phyloP scores from a whole-genome alignment of 2,113 vertebrate species.

The Gymnobelideus leadbeateri region DNA sequence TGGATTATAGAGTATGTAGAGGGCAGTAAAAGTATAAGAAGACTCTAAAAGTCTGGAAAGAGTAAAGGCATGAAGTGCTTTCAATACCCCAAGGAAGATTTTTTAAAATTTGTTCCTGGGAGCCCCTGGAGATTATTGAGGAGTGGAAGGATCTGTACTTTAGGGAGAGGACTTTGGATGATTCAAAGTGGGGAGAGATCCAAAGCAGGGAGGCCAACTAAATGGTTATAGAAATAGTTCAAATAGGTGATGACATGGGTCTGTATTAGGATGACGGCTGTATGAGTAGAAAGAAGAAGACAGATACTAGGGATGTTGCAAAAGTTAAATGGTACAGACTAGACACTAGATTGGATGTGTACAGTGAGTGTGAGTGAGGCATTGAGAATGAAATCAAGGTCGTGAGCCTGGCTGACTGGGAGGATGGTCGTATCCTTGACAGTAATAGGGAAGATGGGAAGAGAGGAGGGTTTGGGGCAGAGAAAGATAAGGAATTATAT shows the following conservation, averaged over 20 bases:
- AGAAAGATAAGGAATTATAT: not conserved
- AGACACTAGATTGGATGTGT: not conserved
- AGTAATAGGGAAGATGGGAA: not conserved
- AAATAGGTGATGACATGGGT: not conserved
- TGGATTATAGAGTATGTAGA: not conserved
- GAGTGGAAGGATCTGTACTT: not conserved
- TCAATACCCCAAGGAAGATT: not conserved
- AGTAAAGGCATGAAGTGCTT: not conserved
- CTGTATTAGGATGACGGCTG: too few species aligned
- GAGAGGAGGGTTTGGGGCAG: not conserved
- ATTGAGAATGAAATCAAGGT: not conserved
- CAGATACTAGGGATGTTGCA: not conserved
- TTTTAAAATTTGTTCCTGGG: not conserved
- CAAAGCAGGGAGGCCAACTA: not conserved
- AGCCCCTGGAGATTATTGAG: not conserved
- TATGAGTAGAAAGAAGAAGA: not conserved
- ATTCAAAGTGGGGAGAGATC: not conserved
- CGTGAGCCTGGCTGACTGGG: not conserved
- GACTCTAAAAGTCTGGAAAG: not conserved
- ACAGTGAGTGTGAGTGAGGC: not conserved
- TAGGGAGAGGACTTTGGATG: not conserved
- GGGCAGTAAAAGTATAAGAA: not conserved
- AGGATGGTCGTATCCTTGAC: not conserved
- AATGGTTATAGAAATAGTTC: not conserved
- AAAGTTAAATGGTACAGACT: not conserved